Base-by-base conservation (phyloP, 2,888 invertebrate species). In the Helleia helle region DNA sequence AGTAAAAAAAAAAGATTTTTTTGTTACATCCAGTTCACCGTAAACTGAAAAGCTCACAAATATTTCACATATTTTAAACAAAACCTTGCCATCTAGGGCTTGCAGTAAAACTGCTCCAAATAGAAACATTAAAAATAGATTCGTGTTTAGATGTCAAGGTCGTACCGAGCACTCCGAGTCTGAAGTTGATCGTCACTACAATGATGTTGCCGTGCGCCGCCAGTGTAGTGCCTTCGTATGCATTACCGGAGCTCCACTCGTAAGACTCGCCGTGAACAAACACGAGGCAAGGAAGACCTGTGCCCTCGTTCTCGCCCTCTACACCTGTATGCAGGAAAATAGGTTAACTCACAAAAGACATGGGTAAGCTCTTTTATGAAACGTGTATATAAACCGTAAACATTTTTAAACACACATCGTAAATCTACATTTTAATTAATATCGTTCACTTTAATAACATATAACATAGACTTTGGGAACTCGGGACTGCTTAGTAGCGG, bases 181-280 rank as follows among this genome's bases (percentile, higher is more conserved):
- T 91, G 87, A 94, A 95, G 87, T 95, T 95, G 81, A 95, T 93
- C 63, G 95, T 95, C 61, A 94, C 94, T 51, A 95, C 94, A 58
- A 95, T 93, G 61, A 95, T 90, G 67, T 92, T 91, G 50, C 94
- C 98, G 65, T 94, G 93, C 48, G 96, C 94, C 38, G 99, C 96
- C 46, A 99, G 87, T 27, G 97, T 93, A 43, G 96, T 96, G 50
- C 97, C 99, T 79, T 99, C 99, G 79, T 98, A 97, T 11, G 96
- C 93, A 85, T 97, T 98, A 45, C 98, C 99, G 29, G 97, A 93
- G 71, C 96, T 96, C 94, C 97, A 97, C 70, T 97, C 96, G 79
- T 94, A 97, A 15, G 96, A 96, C 74, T 97, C 97, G 39, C 96
- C 97, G 70, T 96, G 96, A 55, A 97, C 91, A 70, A 95, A 94